These are phyloP conservation scores for Flexamia atlantica DNA, from an alignment of 2,888 invertebrate species.

Conservation along the genomic window DNA sequence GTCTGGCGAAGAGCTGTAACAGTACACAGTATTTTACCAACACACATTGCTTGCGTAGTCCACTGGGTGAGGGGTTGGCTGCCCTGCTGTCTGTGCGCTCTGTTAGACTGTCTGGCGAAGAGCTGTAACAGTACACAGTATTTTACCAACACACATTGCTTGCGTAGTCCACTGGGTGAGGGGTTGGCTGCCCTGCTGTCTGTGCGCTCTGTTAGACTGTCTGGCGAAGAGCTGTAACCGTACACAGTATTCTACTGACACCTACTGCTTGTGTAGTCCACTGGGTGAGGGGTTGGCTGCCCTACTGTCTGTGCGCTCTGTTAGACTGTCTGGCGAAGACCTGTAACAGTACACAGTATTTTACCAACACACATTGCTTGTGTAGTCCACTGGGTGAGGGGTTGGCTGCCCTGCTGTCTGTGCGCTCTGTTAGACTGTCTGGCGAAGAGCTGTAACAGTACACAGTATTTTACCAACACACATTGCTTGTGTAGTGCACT, in stretches of 20 bases:
- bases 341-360: too few species aligned
- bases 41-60: constrained; percentile 95
- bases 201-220: too few species aligned
- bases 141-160: constrained; percentile 80
- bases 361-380: constrained; percentile 83
- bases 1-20: constrained; percentile 87
- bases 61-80: constrained; percentile 87
- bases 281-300: constrained; percentile 87
- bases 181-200: constrained; percentile 87
- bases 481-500: constrained; percentile 93
- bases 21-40: too few species aligned
- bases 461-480: too few species aligned
- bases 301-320: constrained; percentile 87
- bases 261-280: constrained; percentile 93
- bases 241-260: too few species aligned
- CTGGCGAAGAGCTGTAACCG: constrained; percentile 84
- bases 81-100: constrained; percentile 87
- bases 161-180: constrained; percentile 92
- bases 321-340: constrained; percentile 96
- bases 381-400: constrained; percentile 93
- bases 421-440: too few species aligned
- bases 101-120: constrained; percentile 96
- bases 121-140: constrained; percentile 75
- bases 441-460: constrained; percentile 84
- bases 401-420: constrained; percentile 85